phyloP scores from a whole-genome alignment of 2,113 vertebrate genomes.

The Neogale vison region DNA sequence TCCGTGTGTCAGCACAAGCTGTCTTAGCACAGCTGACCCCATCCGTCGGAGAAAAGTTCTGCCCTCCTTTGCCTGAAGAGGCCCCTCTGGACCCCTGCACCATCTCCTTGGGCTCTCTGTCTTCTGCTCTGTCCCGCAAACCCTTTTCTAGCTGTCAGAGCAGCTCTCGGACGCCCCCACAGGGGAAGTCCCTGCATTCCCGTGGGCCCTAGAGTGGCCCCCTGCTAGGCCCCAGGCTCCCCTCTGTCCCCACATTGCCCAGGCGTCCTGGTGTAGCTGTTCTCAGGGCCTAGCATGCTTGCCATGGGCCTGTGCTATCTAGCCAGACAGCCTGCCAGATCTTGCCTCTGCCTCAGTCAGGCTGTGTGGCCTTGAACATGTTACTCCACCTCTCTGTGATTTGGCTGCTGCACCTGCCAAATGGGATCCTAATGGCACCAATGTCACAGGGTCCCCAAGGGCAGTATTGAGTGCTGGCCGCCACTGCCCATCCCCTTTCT shows the following conservation, averaged over 20 bases:
- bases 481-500: fast-evolving
- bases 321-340: background rate
- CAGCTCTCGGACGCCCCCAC: background rate
- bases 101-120: background rate
- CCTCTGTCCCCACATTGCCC: background rate
- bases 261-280: too few species aligned
- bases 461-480: background rate
- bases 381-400: background rate
- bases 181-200: background rate
- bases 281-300: fast-evolving
- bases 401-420: background rate
- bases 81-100: background rate
- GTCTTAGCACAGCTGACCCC: background rate
- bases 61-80: background rate
- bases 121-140: background rate
- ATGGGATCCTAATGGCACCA: background rate
- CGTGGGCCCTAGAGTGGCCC: fast-evolving
- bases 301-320: background rate
- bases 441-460: background rate
- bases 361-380: background rate
- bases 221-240: background rate
- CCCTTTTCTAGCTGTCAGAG: background rate
- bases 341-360: background rate
- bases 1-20: background rate
- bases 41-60: background rate